Evolutionary conservation across 2,113 vertebrate genomes (phyloP), one percentile per base, ranked within the genome.

Genomic region (Carettochelys insculpta): DNA sequence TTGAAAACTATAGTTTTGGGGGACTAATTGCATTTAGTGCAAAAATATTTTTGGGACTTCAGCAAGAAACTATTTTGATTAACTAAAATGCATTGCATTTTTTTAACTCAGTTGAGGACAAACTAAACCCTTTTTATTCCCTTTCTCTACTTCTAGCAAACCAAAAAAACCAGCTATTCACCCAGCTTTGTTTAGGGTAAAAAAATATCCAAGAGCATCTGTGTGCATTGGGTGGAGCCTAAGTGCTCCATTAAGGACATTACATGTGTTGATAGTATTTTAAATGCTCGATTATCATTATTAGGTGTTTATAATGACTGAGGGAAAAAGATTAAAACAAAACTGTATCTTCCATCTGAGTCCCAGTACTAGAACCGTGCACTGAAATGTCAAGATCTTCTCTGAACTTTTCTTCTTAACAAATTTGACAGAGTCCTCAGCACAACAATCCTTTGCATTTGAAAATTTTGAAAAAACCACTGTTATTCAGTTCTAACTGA

Each of bases 151-250:
- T 65, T 34, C 17, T 8, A 19, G 34, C 61, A 65, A 65, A 65
- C 34, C 8, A 65, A 65, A 65, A 24, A 65, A n/a, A 65, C n/a
- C 9, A 20, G 61, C 34, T 17, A 61, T 34, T 61, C 58, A 34
- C 27, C 16, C 31, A 61, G 34, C 58, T 65, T n/a, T 65, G 34
- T 38, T 65, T 38, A 65, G 34, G 34, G 17, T 65, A 65, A 65
- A 65, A 56, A 75, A 86, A 92, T n/a, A n/a, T 61, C 86, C 76
- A 82, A 76, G 78, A 86, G n/a, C 11, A 87, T 27, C 8, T 73
- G 5, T 34, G 5, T 73, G 58, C 38, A 54, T 19, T 68, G 34
- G 1, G 52, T 86, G 48, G 38, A 76, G 80, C 17, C 45, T 83
- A 80, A 92, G 80, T 80, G 56, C 34, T 85, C 22, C 54, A 31